These are phyloP conservation scores for Brenthis hecate DNA, from an alignment of 2,888 invertebrate genomes.

Conservation along the genomic window DNA sequence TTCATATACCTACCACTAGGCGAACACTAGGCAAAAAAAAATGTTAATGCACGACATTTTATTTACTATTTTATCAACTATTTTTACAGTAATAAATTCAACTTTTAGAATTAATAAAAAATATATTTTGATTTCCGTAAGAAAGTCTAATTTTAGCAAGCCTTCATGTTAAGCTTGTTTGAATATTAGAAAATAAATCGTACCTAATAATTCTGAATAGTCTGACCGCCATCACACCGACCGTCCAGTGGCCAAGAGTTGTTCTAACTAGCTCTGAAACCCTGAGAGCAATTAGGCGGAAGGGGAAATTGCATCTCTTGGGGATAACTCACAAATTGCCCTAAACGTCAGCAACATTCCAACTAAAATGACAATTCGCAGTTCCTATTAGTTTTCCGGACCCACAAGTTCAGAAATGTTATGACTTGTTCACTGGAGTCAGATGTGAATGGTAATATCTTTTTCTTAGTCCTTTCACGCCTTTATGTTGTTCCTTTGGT, in stretches of 20 bases:
- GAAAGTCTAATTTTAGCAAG: too few species aligned
- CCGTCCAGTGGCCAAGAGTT: constrained; percentile 25
- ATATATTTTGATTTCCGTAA: too few species aligned
- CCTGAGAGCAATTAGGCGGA: constrained; percentile 68
- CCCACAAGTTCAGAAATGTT: constrained; percentile 33
- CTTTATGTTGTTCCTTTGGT: neutral
- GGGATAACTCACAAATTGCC: constrained; percentile 70
- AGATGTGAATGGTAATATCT: constrained; percentile 27
- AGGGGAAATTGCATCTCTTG: constrained; percentile 76
- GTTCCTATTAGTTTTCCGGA: constrained; percentile 48
- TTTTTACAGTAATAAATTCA: too few species aligned
- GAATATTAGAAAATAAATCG: neutral
- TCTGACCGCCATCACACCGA: constrained; percentile 7
- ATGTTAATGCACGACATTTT: too few species aligned
- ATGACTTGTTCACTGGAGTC: constrained; percentile 32
- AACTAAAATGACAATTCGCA: constrained; percentile 65
- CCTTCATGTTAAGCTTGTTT: neutral
- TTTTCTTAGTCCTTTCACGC: constrained; percentile 26
- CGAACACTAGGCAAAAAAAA: too few species aligned
- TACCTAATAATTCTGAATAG: constrained; percentile 1
- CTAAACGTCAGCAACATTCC: constrained; percentile 63
- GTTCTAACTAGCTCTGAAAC: constrained; percentile 40
- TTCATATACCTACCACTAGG: too few species aligned
- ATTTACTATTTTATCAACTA: too few species aligned
- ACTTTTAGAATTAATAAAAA: too few species aligned